Conservation (phyloP, 1,140 invertebrate genomes). For the Theocolax elegans region DNA sequence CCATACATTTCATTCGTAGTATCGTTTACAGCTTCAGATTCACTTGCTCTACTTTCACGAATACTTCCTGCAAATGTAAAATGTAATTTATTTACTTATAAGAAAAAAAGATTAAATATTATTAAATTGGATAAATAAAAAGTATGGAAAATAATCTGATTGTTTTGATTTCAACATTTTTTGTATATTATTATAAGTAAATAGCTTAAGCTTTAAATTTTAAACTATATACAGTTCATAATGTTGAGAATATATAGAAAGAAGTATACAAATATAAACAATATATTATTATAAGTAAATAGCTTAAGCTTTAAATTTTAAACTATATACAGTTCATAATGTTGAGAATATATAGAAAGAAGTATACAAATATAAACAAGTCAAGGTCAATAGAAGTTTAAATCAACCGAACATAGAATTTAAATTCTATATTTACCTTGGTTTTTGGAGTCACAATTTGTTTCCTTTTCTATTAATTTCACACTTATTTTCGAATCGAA, state of each 20-base stretch:
- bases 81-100: not conserved
- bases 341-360: too few relatives aligned
- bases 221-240: too few relatives aligned
- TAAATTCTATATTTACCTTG: conserved; percentile 50
- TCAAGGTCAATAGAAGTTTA: conserved; percentile 24
- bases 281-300: too few relatives aligned
- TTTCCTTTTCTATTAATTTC: conserved; percentile 57
- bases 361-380: conserved; percentile 31
- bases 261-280: conserved; percentile 34
- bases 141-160: not conserved
- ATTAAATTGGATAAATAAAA: not conserved
- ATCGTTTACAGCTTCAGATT: conserved; percentile 58
- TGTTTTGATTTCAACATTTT: too few relatives aligned
- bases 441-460: conserved; percentile 47
- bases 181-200: too few relatives aligned
- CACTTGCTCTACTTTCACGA: conserved; percentile 57
- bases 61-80: conserved; percentile 49
- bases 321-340: too few relatives aligned
- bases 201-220: too few relatives aligned
- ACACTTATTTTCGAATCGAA: conserved; percentile 82
- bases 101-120: conserved; percentile 10
- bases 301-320: too few relatives aligned
- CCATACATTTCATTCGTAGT: conserved; percentile 63
- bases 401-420: conserved; percentile 11
- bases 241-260: too few relatives aligned